Base-by-base conservation (phyloP, 1,140 invertebrate genomes). In the Hylyphantes graminicola region DNA sequence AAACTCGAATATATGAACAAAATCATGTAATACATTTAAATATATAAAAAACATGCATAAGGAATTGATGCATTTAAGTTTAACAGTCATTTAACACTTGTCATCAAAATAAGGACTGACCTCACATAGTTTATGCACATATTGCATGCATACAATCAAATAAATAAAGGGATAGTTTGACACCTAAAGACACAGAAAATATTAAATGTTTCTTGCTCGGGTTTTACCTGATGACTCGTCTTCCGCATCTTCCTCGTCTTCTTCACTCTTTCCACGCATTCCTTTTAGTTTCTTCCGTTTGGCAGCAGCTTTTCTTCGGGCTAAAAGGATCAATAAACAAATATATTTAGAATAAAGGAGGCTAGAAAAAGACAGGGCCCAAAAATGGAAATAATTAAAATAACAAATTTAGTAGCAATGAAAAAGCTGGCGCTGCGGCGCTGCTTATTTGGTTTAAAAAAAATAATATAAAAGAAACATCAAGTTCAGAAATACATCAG, bases 211-310 rank as follows among this genome's bases (percentile, higher is more conserved):
- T 10, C 15, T 70, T 70, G 51, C 35, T 50, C 35, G 54, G 68
- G 50, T 53, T 19, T 19, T 51, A 70, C 48, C 48, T 21, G 19
- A 59, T 68, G 70, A 64, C 96, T 98, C 96, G 87, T 97, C 96
- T 79, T 96, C 96, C 88, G 97, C 96, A 88, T 99, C 97, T 88
- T 99, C 97, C 90, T 98, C 97, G 61, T 97, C 98, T 88, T 98
- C 96, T 63, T 96, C 98, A 88, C 96, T 97, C 92, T 97, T 97
- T 89, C 96, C 98, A 91, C 98, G 96, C 87, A 97, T 93, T 89
- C 96, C 97, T 93, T 98, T 97, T 91, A 99, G 92, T 90, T 98
- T 99, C 92, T 98, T 99, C 88, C 94, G 94, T 89, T 97, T 97
- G 75, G 96, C 96, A 86, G 97, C 97, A 55, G 85, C 85, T 92